Conservation (phyloP, 2,797 vertebrate species). For the Rhodeus uyekii region DNA sequence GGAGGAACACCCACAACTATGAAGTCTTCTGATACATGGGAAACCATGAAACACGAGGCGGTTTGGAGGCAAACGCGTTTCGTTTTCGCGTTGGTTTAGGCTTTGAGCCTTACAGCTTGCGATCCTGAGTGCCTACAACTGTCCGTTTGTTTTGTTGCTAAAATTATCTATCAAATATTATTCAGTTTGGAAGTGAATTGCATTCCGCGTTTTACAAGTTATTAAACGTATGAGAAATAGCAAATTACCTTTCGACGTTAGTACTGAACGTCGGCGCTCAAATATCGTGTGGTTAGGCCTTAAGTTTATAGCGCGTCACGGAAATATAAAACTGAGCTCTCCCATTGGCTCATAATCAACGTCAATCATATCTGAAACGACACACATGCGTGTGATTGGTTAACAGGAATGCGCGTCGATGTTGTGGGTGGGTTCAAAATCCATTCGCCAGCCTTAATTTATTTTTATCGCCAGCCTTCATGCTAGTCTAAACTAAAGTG, state of each 20-base stretch:
- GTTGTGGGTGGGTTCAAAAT: not conserved
- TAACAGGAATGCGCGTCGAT: conserved; percentile 14
- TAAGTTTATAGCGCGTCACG: conserved; percentile 40
- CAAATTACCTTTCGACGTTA: conserved; percentile 45
- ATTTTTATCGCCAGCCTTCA: not conserved
- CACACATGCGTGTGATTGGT: conserved; percentile 22
- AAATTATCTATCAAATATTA: not conserved
- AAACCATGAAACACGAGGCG: not conserved
- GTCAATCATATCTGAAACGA: not conserved
- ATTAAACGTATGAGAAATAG: not conserved
- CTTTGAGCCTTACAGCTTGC: not conserved
- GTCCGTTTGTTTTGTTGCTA: not conserved
- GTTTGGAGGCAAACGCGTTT: not conserved
- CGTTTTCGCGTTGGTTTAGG: not conserved
- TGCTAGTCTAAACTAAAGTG: not conserved
- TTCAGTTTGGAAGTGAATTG: not conserved
- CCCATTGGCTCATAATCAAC: conserved; percentile 46
- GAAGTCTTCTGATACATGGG: no score
- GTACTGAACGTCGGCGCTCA: conserved; percentile 22
- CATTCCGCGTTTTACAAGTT: not conserved
- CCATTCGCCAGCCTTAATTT: not conserved
- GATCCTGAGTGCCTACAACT: no score
- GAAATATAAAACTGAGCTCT: conserved; percentile 31
- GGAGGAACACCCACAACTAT: accelerated
- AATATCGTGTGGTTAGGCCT: conserved; percentile 40